Evolutionary conservation across 1,140 invertebrate genomes (phyloP).

Genomic region (Medauroidea extradentata): DNA sequence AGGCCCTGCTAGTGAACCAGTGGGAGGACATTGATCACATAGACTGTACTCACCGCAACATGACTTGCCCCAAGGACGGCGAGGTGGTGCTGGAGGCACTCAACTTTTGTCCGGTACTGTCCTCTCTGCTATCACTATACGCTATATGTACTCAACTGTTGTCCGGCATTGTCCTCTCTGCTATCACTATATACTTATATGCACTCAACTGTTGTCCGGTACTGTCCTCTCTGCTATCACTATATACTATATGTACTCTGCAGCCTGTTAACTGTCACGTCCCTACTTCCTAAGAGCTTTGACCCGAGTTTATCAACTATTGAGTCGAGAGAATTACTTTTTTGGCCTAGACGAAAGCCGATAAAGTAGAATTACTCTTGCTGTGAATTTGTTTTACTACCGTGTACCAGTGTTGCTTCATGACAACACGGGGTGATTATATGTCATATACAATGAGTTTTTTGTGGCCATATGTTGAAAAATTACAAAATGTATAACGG

Average conservation of each 20-base stretch:
- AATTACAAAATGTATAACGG: too few relatives aligned
- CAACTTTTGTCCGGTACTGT: conserved; percentile 56
- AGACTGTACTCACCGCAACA: conserved; percentile 63
- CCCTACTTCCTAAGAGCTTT: conserved; percentile 3
- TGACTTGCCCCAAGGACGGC: conserved; percentile 70
- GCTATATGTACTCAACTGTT: conserved; percentile 53
- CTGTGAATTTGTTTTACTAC: too few relatives aligned
- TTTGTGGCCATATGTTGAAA: too few relatives aligned
- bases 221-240: conserved; percentile 10
- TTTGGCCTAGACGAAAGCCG: too few relatives aligned
- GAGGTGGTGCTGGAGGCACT: conserved; percentile 71
- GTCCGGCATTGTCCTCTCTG: conserved; percentile 23
- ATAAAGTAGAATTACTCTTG: too few relatives aligned
- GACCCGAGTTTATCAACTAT: conserved; percentile 16
- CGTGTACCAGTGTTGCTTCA: too few relatives aligned
- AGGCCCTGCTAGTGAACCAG: conserved; percentile 90
- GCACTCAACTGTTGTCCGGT: conserved; percentile 63
- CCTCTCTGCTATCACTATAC: conserved; percentile 9
- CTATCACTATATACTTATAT: conserved; percentile 3
- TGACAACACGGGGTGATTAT: too few relatives aligned
- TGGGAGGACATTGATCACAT: conserved; percentile 68
- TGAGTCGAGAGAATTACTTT: too few relatives aligned
- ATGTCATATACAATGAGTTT: too few relatives aligned
- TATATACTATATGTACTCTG: conserved; percentile 4
- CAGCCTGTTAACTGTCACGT: neutral